phyloP scores from a whole-genome alignment of 2,113 vertebrate genomes.

The Epinephelus lanceolatus region DNA sequence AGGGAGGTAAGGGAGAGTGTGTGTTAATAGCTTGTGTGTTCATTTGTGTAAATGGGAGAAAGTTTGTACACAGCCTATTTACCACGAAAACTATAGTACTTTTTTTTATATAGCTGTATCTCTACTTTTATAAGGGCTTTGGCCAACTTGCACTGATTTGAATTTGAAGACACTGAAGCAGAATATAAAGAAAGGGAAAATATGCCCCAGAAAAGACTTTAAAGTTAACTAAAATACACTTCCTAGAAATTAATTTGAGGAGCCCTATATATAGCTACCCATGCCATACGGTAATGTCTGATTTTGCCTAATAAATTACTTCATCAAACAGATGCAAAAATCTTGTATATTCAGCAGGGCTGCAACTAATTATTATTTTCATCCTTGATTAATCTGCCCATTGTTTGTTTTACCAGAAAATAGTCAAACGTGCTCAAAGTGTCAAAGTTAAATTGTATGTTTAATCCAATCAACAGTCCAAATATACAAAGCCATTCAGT shows the following conservation, averaged over 20 bases:
- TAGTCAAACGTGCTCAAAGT: no score
- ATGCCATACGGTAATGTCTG: background rate
- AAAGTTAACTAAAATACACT: background rate
- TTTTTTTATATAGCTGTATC: background rate
- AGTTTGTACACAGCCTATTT: background rate
- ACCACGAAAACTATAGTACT: background rate
- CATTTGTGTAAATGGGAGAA: background rate
- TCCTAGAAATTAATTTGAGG: background rate
- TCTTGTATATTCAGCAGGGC: no score
- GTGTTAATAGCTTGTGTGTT: background rate
- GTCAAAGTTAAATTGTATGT: no score
- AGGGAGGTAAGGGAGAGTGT: no score
- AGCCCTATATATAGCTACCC: background rate
- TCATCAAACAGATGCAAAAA: background rate
- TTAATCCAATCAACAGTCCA: no score
- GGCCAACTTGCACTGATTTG: background rate
- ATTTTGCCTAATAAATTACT: background rate
- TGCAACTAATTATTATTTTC: no score
- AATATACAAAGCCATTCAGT: no score
- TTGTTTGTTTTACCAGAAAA: no score
- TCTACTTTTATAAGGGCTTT: background rate
- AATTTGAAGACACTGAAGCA: background rate
- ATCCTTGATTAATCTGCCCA: no score
- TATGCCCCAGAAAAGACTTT: background rate
- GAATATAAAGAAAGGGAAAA: constrained; percentile 28